phyloP scores from a whole-genome alignment of 1,140 invertebrate genomes.

The Battus philenor region DNA sequence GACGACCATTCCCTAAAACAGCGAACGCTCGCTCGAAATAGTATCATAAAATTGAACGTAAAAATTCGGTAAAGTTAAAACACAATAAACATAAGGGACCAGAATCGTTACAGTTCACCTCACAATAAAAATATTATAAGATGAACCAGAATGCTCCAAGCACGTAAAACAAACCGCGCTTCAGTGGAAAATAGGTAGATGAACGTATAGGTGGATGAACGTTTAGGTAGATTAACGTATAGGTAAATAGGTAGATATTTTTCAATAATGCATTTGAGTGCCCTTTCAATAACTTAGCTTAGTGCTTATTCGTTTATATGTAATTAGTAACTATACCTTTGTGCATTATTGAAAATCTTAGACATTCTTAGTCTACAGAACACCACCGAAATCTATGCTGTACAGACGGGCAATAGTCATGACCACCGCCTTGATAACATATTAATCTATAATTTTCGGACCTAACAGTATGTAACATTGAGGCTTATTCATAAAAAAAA shows the following conservation, averaged over 20 bases:
- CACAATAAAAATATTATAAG: constrained; percentile 53
- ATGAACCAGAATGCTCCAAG: constrained; percentile 32
- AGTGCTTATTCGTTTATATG: neutral
- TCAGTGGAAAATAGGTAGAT: constrained; percentile 29
- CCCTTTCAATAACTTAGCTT: constrained; percentile 7
- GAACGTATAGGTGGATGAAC: constrained; percentile 34
- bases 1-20: constrained; percentile 15
- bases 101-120: constrained; percentile 39
- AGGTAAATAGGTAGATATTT: constrained; percentile 34
- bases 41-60: constrained; percentile 35
- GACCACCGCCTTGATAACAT: no score
- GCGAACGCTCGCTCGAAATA: constrained; percentile 13
- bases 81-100: constrained; percentile 40
- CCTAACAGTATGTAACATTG: no score
- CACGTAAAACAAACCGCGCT: constrained; percentile 43
- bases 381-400: no score
- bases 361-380: neutral
- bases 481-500: no score
- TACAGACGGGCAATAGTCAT: no score
- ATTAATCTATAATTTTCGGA: no score
- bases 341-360: neutral
- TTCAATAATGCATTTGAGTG: constrained; percentile 8
- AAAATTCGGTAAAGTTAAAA: constrained; percentile 47
- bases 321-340: neutral
- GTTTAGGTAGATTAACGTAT: constrained; percentile 37